Conservation (phyloP, 2,113 vertebrate genomes). For the Pica pica region DNA sequence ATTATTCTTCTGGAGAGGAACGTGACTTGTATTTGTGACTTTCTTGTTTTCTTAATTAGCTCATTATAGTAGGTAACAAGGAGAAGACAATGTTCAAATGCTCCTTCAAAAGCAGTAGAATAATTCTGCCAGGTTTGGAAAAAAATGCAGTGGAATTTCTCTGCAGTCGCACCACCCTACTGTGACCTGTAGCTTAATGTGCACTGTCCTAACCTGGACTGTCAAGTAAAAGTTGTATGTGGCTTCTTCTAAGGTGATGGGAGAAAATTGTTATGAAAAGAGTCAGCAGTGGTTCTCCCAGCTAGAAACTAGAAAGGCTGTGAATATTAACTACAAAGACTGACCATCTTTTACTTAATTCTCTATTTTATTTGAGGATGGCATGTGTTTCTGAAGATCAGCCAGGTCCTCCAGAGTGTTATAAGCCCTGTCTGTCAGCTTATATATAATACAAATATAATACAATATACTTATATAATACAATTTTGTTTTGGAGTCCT, state of each 20-base stretch:
- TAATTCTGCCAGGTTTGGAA: background rate
- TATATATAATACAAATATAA: background rate
- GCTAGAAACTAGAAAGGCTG: background rate
- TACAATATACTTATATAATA: background rate
- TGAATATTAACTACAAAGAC: background rate
- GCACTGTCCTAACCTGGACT: background rate
- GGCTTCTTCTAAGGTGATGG: background rate
- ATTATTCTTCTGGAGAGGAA: background rate
- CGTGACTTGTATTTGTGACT: background rate
- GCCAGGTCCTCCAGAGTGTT: background rate
- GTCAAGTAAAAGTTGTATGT: background rate
- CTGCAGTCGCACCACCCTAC: background rate
- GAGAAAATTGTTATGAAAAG: background rate
- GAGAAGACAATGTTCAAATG: background rate
- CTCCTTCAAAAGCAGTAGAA: background rate
- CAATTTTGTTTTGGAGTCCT: slow-evolving; percentile 20
- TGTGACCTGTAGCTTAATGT: background rate
- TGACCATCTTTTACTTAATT: slow-evolving; percentile 12
- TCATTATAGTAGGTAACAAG: background rate
- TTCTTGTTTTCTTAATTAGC: background rate
- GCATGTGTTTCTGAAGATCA: background rate
- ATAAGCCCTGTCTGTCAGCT: slow-evolving; percentile 20
- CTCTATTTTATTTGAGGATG: background rate
- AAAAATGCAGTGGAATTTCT: background rate
- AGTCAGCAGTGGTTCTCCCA: background rate